Percentiles rank a stretch among this genome's conserved stretches.
Conservation (phyloP, 2,113 vertebrate species). For the Dasyurus viverrinus region DNA sequence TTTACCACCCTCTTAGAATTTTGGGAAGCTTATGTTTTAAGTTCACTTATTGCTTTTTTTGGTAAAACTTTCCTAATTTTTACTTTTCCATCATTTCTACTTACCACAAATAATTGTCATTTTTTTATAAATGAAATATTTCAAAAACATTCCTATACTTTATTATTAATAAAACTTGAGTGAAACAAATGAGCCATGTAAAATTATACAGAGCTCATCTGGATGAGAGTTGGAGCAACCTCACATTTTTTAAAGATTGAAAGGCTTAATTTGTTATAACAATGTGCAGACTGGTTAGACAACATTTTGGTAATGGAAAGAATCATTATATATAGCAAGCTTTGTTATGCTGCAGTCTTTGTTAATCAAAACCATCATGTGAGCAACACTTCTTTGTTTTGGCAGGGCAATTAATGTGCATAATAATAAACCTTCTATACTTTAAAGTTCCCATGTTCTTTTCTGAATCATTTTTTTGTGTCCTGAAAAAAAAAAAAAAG, state of each 20-base stretch:
- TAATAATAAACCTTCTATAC: background rate
- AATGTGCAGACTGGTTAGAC: conserved; percentile 6
- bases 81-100: conserved; percentile 18
- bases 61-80: conserved; percentile 2
- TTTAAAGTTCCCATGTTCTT: background rate
- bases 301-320: background rate
- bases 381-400: background rate
- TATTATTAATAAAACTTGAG: conserved; percentile 29
- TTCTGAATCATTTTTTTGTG: background rate
- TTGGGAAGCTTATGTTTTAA: conserved; percentile 14
- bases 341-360: background rate
- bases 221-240: background rate
- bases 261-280: background rate
- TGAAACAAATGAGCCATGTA: conserved; percentile 12
- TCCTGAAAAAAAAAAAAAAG: background rate
- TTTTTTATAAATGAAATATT: conserved; percentile 30
- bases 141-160: background rate
- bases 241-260: conserved; percentile 2
- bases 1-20: conserved; percentile 7
- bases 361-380: background rate
- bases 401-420: background rate
- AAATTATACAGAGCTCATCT: conserved; percentile 10
- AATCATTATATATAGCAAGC: conserved; percentile 16
- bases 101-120: background rate
- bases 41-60: conserved; percentile 20